These are phyloP conservation scores for Neoseiulus cucumeris DNA, from an alignment of 1,140 invertebrate genomes.

Conservation along the genomic window DNA sequence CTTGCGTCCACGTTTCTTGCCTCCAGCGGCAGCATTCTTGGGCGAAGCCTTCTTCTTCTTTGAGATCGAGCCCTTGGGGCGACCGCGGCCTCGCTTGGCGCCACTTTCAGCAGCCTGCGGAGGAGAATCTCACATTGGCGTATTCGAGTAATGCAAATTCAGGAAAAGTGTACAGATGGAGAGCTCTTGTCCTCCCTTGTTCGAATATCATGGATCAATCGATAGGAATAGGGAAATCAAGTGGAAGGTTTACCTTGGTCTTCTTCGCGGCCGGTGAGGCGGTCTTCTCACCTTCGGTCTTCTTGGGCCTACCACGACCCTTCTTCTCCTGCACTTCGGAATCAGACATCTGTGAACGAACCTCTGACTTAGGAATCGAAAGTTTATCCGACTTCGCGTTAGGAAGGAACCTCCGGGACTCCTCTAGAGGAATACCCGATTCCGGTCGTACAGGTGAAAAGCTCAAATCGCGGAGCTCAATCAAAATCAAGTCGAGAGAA, in stretches of 20 bases:
- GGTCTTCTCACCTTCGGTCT: neutral
- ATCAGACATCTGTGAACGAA: constrained; percentile 1
- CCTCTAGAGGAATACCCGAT: too few relatives aligned
- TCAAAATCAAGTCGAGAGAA: too few relatives aligned
- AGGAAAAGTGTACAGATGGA: too few relatives aligned
- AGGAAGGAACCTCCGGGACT: too few relatives aligned
- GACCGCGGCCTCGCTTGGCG: neutral
- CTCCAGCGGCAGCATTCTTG: neutral
- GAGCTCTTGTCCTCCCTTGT: too few relatives aligned
- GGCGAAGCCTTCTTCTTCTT: neutral
- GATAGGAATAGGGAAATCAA: too few relatives aligned
- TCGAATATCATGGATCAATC: too few relatives aligned
- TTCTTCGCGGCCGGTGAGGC: neutral
- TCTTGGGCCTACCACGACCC: neutral
- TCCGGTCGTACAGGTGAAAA: too few relatives aligned
- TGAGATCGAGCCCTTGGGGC: neutral
- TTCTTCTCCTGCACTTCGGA: constrained; percentile 10
- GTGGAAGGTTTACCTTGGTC: neutral
- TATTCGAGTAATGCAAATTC: too few relatives aligned
- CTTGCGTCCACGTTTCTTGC: constrained; percentile 5
- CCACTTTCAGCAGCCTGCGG: neutral
- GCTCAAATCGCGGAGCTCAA: too few relatives aligned
- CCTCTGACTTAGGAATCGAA: neutral
- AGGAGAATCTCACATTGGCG: too few relatives aligned
- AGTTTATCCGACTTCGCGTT: too few relatives aligned